Conservation (phyloP, 1,140 invertebrate species). For the Brachionus angularis region DNA sequence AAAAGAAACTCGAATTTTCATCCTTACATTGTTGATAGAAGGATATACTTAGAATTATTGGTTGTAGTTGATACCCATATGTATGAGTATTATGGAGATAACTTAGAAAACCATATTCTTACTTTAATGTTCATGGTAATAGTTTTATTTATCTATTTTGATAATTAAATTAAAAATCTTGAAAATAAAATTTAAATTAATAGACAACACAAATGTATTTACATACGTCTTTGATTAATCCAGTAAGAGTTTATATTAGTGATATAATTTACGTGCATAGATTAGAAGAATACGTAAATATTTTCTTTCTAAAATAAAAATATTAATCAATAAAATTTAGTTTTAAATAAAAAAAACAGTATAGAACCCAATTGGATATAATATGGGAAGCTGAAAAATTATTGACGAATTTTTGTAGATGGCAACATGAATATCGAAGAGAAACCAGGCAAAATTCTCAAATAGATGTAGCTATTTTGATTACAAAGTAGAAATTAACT, state of each 20-base stretch:
- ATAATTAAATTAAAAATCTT: background rate
- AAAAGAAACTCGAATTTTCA: slow-evolving; percentile 1
- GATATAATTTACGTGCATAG: slow-evolving; percentile 72
- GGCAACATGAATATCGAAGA: slow-evolving; percentile 30
- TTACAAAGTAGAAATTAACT: slow-evolving; percentile 5
- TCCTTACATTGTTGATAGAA: slow-evolving; percentile 60
- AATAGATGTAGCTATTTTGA: slow-evolving; percentile 33
- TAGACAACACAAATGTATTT: slow-evolving; percentile 64
- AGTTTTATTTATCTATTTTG: background rate
- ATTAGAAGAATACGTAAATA: slow-evolving; percentile 46
- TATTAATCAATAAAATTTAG: background rate
- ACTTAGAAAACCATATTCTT: slow-evolving; percentile 67
- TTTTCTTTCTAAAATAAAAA: background rate
- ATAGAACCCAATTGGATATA: background rate
- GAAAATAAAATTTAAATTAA: too few species aligned
- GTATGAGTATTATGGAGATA: slow-evolving; percentile 64
- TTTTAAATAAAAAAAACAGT: slow-evolving; percentile 3
- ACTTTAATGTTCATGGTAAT: slow-evolving; percentile 86
- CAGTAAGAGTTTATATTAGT: slow-evolving; percentile 79
- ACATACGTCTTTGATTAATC: slow-evolving; percentile 81
- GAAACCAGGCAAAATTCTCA: background rate
- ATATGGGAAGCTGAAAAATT: slow-evolving; percentile 25
- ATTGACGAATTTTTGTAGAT: slow-evolving; percentile 26
- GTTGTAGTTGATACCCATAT: slow-evolving; percentile 82
- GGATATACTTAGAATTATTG: slow-evolving; percentile 76